phyloP scores from a whole-genome alignment of 1,140 invertebrate genomes.

The Leguminivora glycinivorella region DNA sequence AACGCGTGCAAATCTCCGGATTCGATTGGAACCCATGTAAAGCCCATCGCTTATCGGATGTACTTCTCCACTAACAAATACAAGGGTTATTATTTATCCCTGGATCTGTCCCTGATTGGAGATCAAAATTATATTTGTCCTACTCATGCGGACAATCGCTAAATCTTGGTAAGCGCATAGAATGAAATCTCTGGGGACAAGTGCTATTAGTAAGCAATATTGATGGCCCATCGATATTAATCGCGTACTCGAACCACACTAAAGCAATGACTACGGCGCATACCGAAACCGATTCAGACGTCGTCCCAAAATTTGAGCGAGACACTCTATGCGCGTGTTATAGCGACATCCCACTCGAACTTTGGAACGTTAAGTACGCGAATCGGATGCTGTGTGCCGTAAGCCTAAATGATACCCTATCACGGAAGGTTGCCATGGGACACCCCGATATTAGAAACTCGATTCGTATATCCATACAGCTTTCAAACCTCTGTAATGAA shows the following conservation, averaged over 20 bases:
- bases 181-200: background rate
- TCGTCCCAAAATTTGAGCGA: too few relatives aligned
- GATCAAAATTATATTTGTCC: background rate
- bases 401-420: background rate
- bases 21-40: too few relatives aligned
- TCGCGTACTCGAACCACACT: constrained; percentile 1
- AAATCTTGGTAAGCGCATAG: background rate
- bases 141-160: background rate
- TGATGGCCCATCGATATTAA: background rate
- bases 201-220: constrained; percentile 11
- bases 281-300: too few relatives aligned
- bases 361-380: too few relatives aligned
- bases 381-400: too few relatives aligned
- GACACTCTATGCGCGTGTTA: too few relatives aligned
- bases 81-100: too few relatives aligned
- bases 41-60: too few relatives aligned
- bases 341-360: too few relatives aligned
- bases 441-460: background rate
- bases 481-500: background rate
- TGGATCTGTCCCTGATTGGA: too few relatives aligned
- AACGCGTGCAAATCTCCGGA: too few relatives aligned
- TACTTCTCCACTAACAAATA: too few relatives aligned
- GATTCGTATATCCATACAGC: background rate
- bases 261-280: background rate
- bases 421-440: background rate